Base-by-base conservation (phyloP, 1,140 invertebrate species). In the Eulimnadia texana region DNA sequence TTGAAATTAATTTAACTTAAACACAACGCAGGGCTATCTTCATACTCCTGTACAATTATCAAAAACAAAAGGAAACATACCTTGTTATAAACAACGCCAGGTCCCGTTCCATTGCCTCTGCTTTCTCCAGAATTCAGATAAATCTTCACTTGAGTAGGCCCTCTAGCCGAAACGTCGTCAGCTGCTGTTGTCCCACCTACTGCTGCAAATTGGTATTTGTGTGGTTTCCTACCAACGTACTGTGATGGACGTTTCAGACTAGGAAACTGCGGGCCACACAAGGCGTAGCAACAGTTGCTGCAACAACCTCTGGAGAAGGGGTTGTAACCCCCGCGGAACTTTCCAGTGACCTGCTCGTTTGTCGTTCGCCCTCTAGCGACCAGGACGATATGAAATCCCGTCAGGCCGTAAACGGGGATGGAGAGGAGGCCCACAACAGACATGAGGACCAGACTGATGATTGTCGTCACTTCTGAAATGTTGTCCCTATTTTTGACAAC, bases 301-400 rank as follows among this genome's bases (percentile, higher is more conserved):
- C 86, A 85, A 72, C 93, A 97, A 49, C 93, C 93, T 72, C 84
- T 80, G 3, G 90, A 93, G 76, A 97, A 98, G 59, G 94, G 94
- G 82, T 98, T 98, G 72, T 90, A 93, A 24, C 92, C 93, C 57
- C 91, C 91, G 72, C 92, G 90, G 78, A 98, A 98, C 79, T 98
- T 98, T 49, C 93, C 93, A 2, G 95, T 98, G 29, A 98, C 93
- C 80, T 99, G 96, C 77, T 99, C 97, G 78, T 99, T 99, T 61
- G 97, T 99, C n/a, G 97, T 99, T 61, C 95, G 81, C n/a, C 96
- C 97, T 68, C 93, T 79, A 16, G 91, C 89, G 50, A 99, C 93
- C 62, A 99, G 79, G 66, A 98, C 85, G 76, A 98, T 86, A 74
- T 99, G 96, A 77, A 99, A 99, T 57, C 90, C 90, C 62, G 94